Conservation (phyloP, 1,140 invertebrate genomes). For the Drosophila watanabei region DNA sequence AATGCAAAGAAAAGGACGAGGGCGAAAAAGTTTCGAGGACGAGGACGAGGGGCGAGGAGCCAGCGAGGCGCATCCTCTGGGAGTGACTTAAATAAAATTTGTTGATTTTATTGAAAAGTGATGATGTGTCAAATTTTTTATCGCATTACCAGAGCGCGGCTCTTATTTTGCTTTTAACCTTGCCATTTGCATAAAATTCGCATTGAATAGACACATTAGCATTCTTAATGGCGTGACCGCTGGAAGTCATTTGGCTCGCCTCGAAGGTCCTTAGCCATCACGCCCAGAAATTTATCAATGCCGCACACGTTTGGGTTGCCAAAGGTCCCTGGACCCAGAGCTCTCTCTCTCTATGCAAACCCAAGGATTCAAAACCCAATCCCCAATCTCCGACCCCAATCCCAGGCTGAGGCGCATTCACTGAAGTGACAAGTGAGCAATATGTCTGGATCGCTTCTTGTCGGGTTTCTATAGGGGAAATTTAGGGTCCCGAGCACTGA, state of each 20-base stretch:
- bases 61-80: slow-evolving; percentile 72
- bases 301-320: slow-evolving; percentile 72
- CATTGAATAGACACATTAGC: slow-evolving; percentile 83
- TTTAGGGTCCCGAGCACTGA: slow-evolving; percentile 33
- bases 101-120: slow-evolving; percentile 84
- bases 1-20: slow-evolving; percentile 32
- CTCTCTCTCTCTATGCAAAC: background rate
- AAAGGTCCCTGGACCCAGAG: slow-evolving; percentile 17
- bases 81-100: slow-evolving; percentile 83
- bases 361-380: background rate
- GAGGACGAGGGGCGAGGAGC: background rate
- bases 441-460: slow-evolving; percentile 57
- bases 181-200: slow-evolving; percentile 82
- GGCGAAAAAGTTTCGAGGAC: slow-evolving; percentile 35
- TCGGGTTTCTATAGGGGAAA: slow-evolving; percentile 14
- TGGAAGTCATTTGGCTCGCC: slow-evolving; percentile 60
- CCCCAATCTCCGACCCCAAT: slow-evolving; percentile 16
- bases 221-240: slow-evolving; percentile 77
- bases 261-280: slow-evolving; percentile 41
- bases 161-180: slow-evolving; percentile 82
- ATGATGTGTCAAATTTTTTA: slow-evolving; percentile 84
- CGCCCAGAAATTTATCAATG: slow-evolving; percentile 76
- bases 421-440: slow-evolving; percentile 81
- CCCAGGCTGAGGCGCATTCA: slow-evolving; percentile 47
- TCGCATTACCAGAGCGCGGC: slow-evolving; percentile 76